phyloP scores from a whole-genome alignment of 1,140 invertebrate genomes.

The Leptopilina boulardi region DNA sequence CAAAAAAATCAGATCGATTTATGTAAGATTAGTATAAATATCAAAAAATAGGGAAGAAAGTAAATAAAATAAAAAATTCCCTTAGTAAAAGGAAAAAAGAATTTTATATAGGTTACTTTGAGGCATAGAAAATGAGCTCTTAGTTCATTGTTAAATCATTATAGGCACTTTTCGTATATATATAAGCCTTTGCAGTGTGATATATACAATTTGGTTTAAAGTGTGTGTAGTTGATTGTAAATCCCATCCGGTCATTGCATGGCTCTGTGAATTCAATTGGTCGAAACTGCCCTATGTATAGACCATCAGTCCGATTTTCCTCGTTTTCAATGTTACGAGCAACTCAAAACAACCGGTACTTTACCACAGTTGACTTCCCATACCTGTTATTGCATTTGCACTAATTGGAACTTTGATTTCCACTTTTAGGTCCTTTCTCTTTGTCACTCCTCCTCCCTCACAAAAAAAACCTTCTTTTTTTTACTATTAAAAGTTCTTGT shows the following conservation, averaged over 20 bases:
- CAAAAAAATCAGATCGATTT: too few relatives aligned
- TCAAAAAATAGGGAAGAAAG: not conserved
- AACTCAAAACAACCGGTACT: slow-evolving; percentile 16
- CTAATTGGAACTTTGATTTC: slow-evolving; percentile 7
- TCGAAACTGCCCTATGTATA: not conserved
- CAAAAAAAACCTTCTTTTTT: not conserved
- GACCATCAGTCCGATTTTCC: not conserved
- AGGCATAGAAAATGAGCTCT: not conserved
- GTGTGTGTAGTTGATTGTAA: slow-evolving; percentile 11
- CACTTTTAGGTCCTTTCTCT: too few relatives aligned
- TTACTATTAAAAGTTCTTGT: too few relatives aligned
- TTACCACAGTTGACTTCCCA: slow-evolving; percentile 2
- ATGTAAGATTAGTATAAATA: too few relatives aligned
- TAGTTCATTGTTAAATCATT: not conserved
- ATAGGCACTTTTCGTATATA: too few relatives aligned
- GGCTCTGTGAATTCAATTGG: slow-evolving; percentile 3
- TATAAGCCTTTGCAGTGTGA: not conserved
- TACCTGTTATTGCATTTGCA: slow-evolving; percentile 12
- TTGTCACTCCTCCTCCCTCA: too few relatives aligned
- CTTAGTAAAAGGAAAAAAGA: too few relatives aligned
- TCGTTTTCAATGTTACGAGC: slow-evolving; percentile 10
- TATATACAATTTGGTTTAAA: slow-evolving; percentile 18
- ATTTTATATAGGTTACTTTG: too few relatives aligned
- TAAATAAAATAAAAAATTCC: not conserved
- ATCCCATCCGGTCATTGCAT: not conserved